phyloP scores from a whole-genome alignment of 2,888 invertebrate genomes.

The Meta bourneti region DNA sequence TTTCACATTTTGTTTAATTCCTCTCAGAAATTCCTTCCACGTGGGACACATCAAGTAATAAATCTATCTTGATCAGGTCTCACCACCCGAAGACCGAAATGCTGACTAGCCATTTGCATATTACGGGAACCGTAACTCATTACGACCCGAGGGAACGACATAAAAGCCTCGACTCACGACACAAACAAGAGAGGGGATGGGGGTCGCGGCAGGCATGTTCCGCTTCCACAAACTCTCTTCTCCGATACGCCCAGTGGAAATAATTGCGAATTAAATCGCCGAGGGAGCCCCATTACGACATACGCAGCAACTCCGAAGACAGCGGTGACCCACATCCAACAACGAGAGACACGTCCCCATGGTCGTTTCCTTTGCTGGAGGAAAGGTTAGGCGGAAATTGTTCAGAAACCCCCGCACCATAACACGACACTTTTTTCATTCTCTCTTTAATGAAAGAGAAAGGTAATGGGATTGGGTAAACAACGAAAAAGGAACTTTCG shows the following conservation, averaged over 20 bases:
- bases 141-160: background rate
- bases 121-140: conserved; percentile 26
- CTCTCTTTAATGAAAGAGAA: conserved; percentile 4
- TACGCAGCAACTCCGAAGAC: background rate
- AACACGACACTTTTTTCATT: background rate
- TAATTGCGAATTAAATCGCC: conserved; percentile 43
- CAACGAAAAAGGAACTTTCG: conserved; percentile 4
- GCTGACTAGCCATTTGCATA: background rate
- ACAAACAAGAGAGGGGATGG: background rate
- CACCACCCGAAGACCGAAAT: background rate
- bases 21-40: background rate
- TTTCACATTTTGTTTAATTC: background rate
- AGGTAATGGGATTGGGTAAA: conserved; percentile 12
- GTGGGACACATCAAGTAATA: background rate
- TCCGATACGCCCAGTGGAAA: conserved; percentile 80
- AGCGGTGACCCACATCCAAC: conserved; percentile 31
- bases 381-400: conserved; percentile 48
- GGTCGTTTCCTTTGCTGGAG: conserved; percentile 11
- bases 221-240: background rate
- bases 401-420: background rate
- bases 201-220: background rate
- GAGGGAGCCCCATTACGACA: conserved; percentile 22
- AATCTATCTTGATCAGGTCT: background rate
- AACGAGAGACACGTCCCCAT: background rate
- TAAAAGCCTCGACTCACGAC: background rate